Percentiles rank a stretch among this genome's conserved stretches.
Evolutionary conservation across 53 echinoderm and acorn worm species (phyloP).

Genomic region (Holothuria scabra): DNA sequence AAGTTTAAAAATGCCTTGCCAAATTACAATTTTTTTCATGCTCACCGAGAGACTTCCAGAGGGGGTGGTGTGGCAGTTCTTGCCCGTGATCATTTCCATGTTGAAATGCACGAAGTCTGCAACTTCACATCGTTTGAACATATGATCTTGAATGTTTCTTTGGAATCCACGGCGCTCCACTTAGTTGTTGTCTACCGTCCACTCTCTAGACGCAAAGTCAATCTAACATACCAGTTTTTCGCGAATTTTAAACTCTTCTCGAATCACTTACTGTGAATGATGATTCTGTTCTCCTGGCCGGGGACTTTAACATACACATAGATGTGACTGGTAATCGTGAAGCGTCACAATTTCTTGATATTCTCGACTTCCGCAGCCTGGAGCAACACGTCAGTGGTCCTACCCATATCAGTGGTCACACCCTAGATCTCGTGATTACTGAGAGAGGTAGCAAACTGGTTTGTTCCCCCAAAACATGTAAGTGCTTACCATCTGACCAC

Average conservation of each 20-base stretch:
- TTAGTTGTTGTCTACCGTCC: conserved; percentile 8
- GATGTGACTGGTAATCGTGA: background rate
- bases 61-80: conserved; percentile 31
- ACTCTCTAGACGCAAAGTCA: too few relatives aligned
- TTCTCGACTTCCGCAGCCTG: background rate
- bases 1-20: conserved; percentile 39
- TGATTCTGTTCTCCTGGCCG: conserved; percentile 2
- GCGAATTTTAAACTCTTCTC: background rate
- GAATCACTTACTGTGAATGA: background rate
- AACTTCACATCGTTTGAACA: conserved; percentile 12
- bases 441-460: conserved; percentile 31
- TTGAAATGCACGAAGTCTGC: background rate
- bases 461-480: background rate
- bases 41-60: background rate
- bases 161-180: background rate
- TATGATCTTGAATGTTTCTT: conserved; percentile 14
- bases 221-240: too few relatives aligned
- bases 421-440: conserved; percentile 40
- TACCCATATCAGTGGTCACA: conserved; percentile 31
- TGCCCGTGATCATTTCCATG: background rate
- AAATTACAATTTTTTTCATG: conserved; percentile 25
- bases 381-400: background rate
- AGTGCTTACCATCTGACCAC: conserved; percentile 40
- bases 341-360: background rate
- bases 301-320: conserved; percentile 14